Base-by-base conservation (phyloP, 1,140 invertebrate genomes). In the Oncopodura yosiiana region DNA sequence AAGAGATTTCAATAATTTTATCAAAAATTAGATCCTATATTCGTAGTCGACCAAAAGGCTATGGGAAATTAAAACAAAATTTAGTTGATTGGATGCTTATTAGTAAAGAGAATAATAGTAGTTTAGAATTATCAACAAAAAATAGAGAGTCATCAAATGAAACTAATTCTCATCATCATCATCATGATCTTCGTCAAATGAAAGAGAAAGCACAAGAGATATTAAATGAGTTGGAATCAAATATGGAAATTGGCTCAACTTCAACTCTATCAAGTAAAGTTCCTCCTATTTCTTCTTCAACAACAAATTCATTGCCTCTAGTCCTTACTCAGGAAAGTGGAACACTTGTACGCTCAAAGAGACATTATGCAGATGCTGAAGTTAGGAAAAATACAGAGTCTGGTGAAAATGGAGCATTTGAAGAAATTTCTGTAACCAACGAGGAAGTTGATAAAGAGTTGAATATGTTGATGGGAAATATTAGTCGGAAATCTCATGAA, bases 391-490 rank as follows among this genome's bases (percentile, higher is more conserved):
- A 42, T n/a, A 27, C 45, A 11, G 37, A 49, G 16, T 58, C 61
- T n/a, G 58, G 55, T 26, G 58, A 58, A 56, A 61, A 64, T 34
- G 62, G 80, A 30, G 80, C 81, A 43, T 76, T 77, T 51, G 74
- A 77, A 0, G 74, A 74, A 34, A 73, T 82, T 62, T 71, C 71
- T 27, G 80, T 74, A 1, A 66, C 76, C 32, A 80, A 83, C 68
- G 77, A 81, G 67, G 79, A 49, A 8, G 59, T 56, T 26, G 29
- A 49, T 24, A 16, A 29, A 16, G 30, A 16, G 5, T 16, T 18
- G 14, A 27, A 36, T 24, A 24, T 29, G 18, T 34, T 16, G 8
- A 14, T 21, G 11, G 16, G 9, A 29, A 2, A 30, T 26, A 5
- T 23, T 5, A 37, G 78, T 55, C 74, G 74, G 0, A 69, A 69